Base-by-base conservation (phyloP, 1,140 invertebrate genomes). In the Homalodisca vitripennis region DNA sequence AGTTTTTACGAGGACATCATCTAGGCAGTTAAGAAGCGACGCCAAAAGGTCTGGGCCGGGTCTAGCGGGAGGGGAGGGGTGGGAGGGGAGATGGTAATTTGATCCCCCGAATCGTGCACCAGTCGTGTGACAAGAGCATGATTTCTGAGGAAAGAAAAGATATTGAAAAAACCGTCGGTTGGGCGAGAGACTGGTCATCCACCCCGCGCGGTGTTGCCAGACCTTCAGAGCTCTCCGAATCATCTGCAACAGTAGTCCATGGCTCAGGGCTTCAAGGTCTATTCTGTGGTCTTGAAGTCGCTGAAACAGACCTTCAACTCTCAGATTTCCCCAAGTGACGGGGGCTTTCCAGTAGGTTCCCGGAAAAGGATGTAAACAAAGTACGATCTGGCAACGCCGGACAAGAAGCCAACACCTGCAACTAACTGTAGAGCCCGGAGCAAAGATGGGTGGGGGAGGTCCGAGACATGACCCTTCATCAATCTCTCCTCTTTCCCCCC, bases 401-500 rank as follows among this genome's bases (percentile, higher is more conserved):
- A 51, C 29, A 29, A 60, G 27, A 29, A 60, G 29, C 55, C 17
- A 29, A 60, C 55, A 60, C 55, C 55, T 60, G 55, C 55, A 60
- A 41, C 55, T 12, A 27, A 22, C 29, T 60, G 55, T 26, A 29
- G 22, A 29, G 55, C 55, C 55, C 27, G 24, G 55, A 26, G 55
- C 17, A 29, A 17, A 29, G 55, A n/a, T 26, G 20, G 24, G 55
- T 3, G 55, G 55, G 55, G 17, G 55, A 60, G 55, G 55, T 12
- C 22, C 55, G 27, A 60, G 55, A 60, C 55, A 60, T 60, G 55
- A 60, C 55, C 55, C 55, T 60, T 60, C 55, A 60, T 60, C 55
- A 60, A 60, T 60, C 55, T 55, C 22, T 55, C 24, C 22, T 29
- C 55, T 26, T 29, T 26, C 27, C 55, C 27, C 20, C 17, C 55